Evolutionary conservation across 2,113 vertebrate genomes (phyloP).

Genomic region (Neopipo cinnamomea): DNA sequence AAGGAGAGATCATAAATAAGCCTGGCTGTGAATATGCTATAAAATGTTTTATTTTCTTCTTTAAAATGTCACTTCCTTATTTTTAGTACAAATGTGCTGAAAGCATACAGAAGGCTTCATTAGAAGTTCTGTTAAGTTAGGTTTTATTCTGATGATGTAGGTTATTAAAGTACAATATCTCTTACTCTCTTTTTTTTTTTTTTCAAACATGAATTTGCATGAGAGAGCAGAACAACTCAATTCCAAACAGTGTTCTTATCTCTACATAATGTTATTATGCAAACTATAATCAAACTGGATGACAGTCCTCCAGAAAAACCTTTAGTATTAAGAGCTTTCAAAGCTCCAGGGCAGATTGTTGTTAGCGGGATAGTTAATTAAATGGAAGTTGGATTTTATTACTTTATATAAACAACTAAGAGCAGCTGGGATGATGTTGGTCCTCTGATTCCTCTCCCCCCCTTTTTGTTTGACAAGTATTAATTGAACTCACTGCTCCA

Average conservation of each 20-base stretch:
- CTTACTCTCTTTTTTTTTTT: neutral
- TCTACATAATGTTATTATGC: neutral
- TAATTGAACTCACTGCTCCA: neutral
- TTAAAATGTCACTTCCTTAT: neutral
- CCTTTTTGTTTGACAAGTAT: neutral
- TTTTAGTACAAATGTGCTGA: neutral
- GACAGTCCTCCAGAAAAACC: neutral
- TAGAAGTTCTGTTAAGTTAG: neutral
- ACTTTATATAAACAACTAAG: neutral
- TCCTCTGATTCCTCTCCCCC: neutral
- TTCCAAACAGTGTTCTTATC: neutral
- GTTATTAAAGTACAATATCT: neutral
- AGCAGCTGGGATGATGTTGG: neutral
- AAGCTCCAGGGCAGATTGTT: neutral
- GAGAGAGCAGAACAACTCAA: neutral
- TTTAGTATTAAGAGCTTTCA: neutral
- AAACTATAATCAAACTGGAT: slow-evolving; percentile 13
- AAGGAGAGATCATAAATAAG: neutral
- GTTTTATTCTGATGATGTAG: neutral
- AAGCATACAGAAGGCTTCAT: neutral
- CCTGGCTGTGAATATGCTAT: neutral
- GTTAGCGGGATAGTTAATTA: slow-evolving; percentile 4
- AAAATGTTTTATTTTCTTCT: neutral
- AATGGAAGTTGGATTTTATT: neutral
- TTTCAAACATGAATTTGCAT: neutral